Base-by-base conservation (phyloP, 2,113 vertebrate species). In the Hippoglossus stenolepis region DNA sequence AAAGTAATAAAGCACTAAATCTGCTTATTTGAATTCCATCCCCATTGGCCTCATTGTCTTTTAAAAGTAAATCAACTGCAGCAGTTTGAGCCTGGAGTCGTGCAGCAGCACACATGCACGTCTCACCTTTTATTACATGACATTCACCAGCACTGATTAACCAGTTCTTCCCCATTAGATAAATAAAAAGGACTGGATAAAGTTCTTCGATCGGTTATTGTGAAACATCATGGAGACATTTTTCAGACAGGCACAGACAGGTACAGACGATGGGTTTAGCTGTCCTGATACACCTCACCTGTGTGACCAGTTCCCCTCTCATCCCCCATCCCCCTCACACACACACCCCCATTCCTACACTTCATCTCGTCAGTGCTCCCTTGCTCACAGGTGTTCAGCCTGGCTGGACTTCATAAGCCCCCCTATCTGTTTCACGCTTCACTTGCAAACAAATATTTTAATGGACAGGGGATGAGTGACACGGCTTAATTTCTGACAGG, bases 381-480 rank as follows among this genome's bases (percentile, higher is more conserved):
- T 71, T 68, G 64, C 79, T 67, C 82, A 82, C 93, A 94, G 93
- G 92, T 95, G 93, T 93, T 85, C 87, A 85, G 70, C 23, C 82
- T 89, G 85, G 84, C 89, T 65, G 54, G 40, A 20, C 45, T 86
- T 87, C 89, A 92, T 57, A 69, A 65, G 67, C 65, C 28, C 47
- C 80, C 82, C 67, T 80, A 83, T 85, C 53, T 23, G 81, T 85
- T 85, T 81, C 89, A 84, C 63, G 83, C 93, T 93, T 90, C 86
- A 88, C 85, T 85, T 89, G 84, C 86, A 91, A 89, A 93, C 87
- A 91, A 85, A 89, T 90, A 88, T 90, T 86, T 86, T 85, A 91
- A 92, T 86, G 83, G 90, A 76, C 81, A 71, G 72, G 83, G 58
- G 87, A 87, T 8, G 90, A 93, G 80, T 85, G 89, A 93, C 84